Conservation (phyloP, 2,113 vertebrate genomes). For the Tinamus guttatus region DNA sequence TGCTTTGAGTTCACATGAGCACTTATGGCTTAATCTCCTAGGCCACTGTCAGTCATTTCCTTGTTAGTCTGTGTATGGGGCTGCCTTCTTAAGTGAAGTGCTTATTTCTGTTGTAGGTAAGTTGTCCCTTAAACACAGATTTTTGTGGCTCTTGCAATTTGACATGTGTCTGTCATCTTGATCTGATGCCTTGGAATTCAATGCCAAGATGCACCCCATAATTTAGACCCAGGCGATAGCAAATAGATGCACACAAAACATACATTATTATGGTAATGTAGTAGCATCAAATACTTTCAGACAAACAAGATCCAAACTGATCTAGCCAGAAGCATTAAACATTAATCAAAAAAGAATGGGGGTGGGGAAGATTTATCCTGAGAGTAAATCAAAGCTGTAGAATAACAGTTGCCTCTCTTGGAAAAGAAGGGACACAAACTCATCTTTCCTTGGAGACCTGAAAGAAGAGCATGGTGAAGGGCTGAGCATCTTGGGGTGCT, state of each 20-base stretch:
- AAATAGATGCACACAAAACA: neutral
- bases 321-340: conserved; percentile 45
- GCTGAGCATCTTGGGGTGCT: neutral
- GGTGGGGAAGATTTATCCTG: neutral
- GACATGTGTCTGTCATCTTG: neutral
- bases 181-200: neutral
- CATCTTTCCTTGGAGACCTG: neutral
- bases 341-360: conserved; percentile 28
- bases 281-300: conserved; percentile 3
- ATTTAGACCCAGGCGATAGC: neutral
- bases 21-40: neutral
- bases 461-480: neutral
- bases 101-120: neutral
- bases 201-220: neutral
- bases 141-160: neutral
- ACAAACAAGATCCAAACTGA: neutral
- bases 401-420: neutral
- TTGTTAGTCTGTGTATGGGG: accelerated
- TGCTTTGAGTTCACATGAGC: neutral
- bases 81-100: neutral
- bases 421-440: neutral
- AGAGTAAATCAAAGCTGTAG: conserved; percentile 14
- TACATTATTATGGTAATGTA: neutral
- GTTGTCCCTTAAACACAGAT: neutral
- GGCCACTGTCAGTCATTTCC: neutral